Percentiles rank a stretch among this genome's conserved stretches.
phyloP scores from a whole-genome alignment of 2,797 vertebrate genomes.

The Coregonus sp. region DNA sequence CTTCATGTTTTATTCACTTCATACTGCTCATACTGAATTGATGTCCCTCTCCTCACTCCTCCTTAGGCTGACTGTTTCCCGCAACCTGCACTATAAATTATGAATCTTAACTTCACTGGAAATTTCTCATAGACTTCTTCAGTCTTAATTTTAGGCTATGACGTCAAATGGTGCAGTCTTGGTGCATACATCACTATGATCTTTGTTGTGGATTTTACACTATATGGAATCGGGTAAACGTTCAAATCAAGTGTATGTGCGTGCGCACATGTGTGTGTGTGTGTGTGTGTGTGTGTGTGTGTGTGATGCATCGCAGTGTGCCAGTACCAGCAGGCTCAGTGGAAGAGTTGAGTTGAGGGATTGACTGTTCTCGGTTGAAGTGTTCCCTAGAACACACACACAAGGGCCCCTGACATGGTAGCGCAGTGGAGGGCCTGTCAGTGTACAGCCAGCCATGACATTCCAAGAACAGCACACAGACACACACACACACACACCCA shows the following conservation, averaged over 20 bases:
- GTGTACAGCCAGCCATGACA: constrained; percentile 52
- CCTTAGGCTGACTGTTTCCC: constrained; percentile 57
- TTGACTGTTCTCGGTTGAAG: not conserved
- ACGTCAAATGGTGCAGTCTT: constrained; percentile 8
- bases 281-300: constrained; percentile 7
- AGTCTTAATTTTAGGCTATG: constrained; percentile 35
- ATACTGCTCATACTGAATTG: constrained; percentile 65
- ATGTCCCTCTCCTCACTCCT: constrained; percentile 38
- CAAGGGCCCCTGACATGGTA: constrained; percentile 5
- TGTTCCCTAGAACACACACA: not conserved
- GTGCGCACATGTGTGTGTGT: not conserved
- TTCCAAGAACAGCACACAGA: constrained; percentile 33
- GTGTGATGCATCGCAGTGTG: not conserved
- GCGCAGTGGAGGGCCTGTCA: constrained; percentile 52
- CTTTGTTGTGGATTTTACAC: constrained; percentile 18
- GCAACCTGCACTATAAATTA: constrained; percentile 68
- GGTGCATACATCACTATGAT: not conserved
- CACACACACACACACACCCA: constrained; percentile 33
- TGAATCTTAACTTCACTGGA: constrained; percentile 66
- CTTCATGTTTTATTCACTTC: constrained; percentile 79
- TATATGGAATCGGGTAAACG: not conserved
- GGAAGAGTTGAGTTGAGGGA: constrained; percentile 3
- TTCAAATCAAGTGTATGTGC: not conserved
- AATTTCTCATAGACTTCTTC: constrained; percentile 40
- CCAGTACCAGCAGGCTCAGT: not conserved